These are phyloP conservation scores for Acromyrmex echinatior DNA, from an alignment of 1,140 invertebrate species.

Conservation along the genomic window DNA sequence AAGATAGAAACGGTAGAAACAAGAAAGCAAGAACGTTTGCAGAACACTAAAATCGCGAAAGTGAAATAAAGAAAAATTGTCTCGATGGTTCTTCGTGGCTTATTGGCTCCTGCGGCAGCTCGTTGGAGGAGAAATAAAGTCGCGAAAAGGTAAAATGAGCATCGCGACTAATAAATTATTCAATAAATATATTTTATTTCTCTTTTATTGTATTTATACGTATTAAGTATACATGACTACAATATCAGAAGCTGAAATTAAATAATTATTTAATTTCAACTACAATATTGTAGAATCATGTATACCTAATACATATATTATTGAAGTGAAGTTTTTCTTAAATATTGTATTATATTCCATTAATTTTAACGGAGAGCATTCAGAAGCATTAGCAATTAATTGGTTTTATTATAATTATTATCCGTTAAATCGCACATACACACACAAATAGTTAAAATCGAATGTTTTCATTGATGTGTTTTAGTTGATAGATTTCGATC, in stretches of 20 bases:
- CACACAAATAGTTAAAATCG: neutral
- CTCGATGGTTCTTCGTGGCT: constrained; percentile 75
- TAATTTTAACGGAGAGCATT: constrained; percentile 13
- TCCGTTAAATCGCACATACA: neutral
- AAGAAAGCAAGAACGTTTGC: constrained; percentile 20
- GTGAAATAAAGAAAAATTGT: constrained; percentile 36
- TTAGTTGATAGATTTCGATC: constrained; percentile 4
- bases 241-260: neutral
- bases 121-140: constrained; percentile 74
- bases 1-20: constrained; percentile 39
- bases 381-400: neutral
- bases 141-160: constrained; percentile 72
- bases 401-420: neutral
- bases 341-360: neutral
- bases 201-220: neutral
- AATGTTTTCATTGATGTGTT: neutral
- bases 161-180: constrained; percentile 16
- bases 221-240: neutral
- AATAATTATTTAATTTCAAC: neutral
- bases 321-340: neutral
- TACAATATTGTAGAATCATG: no score
- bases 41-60: constrained; percentile 42
- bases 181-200: constrained; percentile 1
- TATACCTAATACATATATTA: no score
- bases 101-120: constrained; percentile 72